Evolutionary conservation across 2,888 invertebrate species (phyloP).

Genomic region (Drosophila niveifrons): DNA sequence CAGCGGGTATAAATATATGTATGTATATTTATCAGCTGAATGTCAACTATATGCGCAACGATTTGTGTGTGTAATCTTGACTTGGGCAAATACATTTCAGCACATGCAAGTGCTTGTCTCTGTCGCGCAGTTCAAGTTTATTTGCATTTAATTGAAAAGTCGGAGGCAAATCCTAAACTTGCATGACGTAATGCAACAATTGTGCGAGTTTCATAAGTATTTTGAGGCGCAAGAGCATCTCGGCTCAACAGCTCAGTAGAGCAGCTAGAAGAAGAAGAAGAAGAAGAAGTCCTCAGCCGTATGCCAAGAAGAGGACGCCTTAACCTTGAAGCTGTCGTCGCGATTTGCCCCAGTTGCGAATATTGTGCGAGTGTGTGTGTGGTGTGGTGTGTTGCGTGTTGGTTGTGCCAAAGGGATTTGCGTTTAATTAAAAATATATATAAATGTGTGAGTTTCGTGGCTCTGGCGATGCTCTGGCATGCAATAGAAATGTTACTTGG

Average conservation of each 20-base stretch:
- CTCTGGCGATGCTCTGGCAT: slow-evolving; percentile 58
- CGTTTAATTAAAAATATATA: slow-evolving; percentile 79
- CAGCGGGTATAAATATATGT: no score
- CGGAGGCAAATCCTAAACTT: slow-evolving; percentile 1
- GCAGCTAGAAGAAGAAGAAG: neutral
- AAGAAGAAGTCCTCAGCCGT: neutral
- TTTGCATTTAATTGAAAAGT: slow-evolving; percentile 15
- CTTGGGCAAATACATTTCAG: neutral
- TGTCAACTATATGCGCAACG: neutral
- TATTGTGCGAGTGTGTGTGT: slow-evolving; percentile 17
- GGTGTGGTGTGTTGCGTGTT: slow-evolving; percentile 58
- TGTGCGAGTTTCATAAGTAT: slow-evolving; percentile 9
- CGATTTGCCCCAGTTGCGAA: slow-evolving; percentile 31
- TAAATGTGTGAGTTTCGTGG: slow-evolving; percentile 50
- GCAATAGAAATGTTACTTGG: slow-evolving; percentile 75
- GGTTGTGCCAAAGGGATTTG: slow-evolving; percentile 74
- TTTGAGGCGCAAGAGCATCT: neutral
- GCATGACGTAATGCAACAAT: slow-evolving; percentile 22
- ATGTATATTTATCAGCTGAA: neutral
- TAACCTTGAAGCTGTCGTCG: slow-evolving; percentile 67
- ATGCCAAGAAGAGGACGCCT: slow-evolving; percentile 47
- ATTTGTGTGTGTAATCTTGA: neutral
- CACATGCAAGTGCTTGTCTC: neutral
- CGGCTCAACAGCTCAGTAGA: neutral
- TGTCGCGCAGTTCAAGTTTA: neutral